Evolutionary conservation across 2,888 invertebrate species (phyloP), one percentile per base, ranked within the genome.

Genomic region (Spodoptera exigua): DNA sequence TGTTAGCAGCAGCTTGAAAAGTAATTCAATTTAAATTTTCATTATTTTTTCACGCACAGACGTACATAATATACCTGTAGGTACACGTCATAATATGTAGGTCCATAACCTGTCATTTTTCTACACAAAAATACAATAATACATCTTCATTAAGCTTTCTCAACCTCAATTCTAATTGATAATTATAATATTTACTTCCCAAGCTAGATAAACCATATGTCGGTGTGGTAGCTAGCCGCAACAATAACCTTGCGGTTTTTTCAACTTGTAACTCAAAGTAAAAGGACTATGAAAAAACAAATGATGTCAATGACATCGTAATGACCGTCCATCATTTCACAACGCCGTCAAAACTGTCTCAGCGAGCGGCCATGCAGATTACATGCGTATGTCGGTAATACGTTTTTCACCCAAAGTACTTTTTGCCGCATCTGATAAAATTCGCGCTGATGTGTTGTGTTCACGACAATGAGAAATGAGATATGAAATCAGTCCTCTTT

Each of bases 291-390:
- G 65, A 83, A 85, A 27, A 86, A 87, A 85, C 86, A 89, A 89
- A 87, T 82, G 88, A 90, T 88, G 90, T 89, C 91, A 89, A 89
- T 88, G 90, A 88, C 91, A 89, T 73, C 55, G 40, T 88, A 89
- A 89, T 88, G 88, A 88, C 84, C 85, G 85, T 86, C 85, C 87
- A 85, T 90, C 87, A 87, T 87, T 87, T 86, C 81, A 75, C 71
- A 61, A 76, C 60, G 65, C 84, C 85, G 86, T 89, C 87, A 87
- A 87, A 91, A 89, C 85, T 86, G 87, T 89, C 86, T 87, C 86
- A 83, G 76, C 65, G 71, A 61, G 57, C 58, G 69, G 66, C 61
- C 55, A 60, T 46, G 52, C 58, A 70, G 60, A 70, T 80, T 76
- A 75, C 61, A 75, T 69, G 73, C 68, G 61, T 68, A 41, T 66